Base-by-base conservation (phyloP, 2,888 invertebrate species). In the Camptogramma bilineatum region DNA sequence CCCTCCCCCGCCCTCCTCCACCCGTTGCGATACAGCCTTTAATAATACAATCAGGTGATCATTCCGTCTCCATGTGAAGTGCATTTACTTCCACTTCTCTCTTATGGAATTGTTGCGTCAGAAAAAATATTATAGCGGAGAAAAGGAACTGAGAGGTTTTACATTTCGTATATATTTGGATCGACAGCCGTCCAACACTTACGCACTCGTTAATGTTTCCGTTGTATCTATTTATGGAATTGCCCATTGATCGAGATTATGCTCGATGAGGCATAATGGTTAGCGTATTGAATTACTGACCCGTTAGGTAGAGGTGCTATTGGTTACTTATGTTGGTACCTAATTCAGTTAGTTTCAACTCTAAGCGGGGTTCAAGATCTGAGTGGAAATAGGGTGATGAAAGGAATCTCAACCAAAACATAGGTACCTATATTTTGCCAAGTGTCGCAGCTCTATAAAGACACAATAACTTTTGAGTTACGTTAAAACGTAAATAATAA, bases 21-120 rank as follows among this genome's bases (percentile, higher is more conserved):
- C 62, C 34, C 34, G 34, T 10, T 28, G 28, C 28, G 28, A 28
- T 61, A 44, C 34, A 52, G 55, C 62, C 66, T 68, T 57, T 73
- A 70, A 75, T 76, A 78, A 75, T 72, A 74, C 76, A 76, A 78
- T 81, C 80, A 80, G 78, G 73, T 80, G 79, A 75, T 78, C 74
- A 56, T 62, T 63, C 59, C 53, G 34, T 21, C 48, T 66, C 62
- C 62, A 57, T 52, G 24, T 53, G 50, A 54, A 13, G 44, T 54
- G 31, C 19, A 48, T 19, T 48, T 48, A 21, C 46, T 18, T 47
- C 18, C 1, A 46, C 46, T 46, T 9, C 2, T 46, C 17, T 46
- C 18, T 46, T 34, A 34, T 34, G 34, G 34, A 34, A 34, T 13
- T 39, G 34, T 39, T 39, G 34, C 34, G 13, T 39, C 13, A 13